These are phyloP conservation scores for Carollia perspicillata DNA, from an alignment of 2,113 vertebrate species.

Conservation along the genomic window DNA sequence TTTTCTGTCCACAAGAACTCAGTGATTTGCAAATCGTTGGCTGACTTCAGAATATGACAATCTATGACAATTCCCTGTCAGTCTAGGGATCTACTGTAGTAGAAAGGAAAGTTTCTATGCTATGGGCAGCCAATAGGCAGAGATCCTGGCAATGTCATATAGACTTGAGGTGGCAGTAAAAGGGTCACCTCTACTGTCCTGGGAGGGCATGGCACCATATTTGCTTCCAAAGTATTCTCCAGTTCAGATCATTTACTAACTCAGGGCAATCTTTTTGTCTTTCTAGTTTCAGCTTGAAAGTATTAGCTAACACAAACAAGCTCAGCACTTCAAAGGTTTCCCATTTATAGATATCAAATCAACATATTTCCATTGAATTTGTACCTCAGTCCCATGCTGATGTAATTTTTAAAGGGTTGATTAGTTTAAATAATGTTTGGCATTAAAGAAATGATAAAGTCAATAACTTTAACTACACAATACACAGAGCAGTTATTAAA, in stretches of 20 bases:
- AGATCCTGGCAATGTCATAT: accelerated
- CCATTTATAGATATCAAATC: not conserved
- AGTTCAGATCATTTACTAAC: not conserved
- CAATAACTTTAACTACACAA: not conserved
- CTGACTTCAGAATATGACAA: not conserved
- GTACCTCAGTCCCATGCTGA: not conserved
- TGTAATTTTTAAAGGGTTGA: not conserved
- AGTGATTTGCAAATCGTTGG: not conserved
- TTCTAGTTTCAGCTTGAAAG: not conserved
- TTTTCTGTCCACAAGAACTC: not conserved
- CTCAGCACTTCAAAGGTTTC: not conserved
- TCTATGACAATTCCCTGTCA: not conserved
- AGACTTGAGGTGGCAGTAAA: not conserved
- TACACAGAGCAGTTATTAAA: conserved; percentile 1
- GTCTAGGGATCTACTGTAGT: not conserved
- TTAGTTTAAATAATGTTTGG: not conserved
- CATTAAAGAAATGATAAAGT: not conserved
- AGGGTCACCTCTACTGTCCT: not conserved
- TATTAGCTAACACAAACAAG: not conserved
- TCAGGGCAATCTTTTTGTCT: not conserved
- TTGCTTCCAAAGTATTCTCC: not conserved
- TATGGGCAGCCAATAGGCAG: not conserved
- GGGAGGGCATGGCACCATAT: not conserved
- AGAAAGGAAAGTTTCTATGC: not conserved
- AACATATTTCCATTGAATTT: not conserved